Percentiles rank a stretch among this genome's conserved stretches.
Conservation (phyloP, 2,888 invertebrate genomes). For the Eumerus sabulonum region DNA sequence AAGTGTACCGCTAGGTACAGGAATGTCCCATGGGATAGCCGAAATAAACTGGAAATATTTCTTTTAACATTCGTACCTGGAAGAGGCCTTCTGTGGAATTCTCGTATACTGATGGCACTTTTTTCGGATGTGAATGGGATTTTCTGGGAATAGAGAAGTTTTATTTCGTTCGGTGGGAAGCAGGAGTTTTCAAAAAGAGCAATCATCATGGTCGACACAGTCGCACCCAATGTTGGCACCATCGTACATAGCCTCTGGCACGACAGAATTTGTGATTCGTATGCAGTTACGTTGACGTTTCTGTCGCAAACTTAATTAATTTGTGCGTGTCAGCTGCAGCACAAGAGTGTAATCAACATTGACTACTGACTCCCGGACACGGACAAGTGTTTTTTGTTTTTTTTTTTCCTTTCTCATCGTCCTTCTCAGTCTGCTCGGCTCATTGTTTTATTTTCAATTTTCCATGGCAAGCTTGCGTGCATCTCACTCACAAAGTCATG, state of each 20-base stretch:
- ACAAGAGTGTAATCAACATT: conserved; percentile 52
- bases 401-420: conserved; percentile 4
- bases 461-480: conserved; percentile 39
- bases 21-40: conserved; percentile 16
- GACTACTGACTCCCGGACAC: conserved; percentile 10
- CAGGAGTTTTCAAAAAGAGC: too few relatives aligned
- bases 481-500: conserved; percentile 33
- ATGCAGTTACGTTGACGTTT: conserved; percentile 49
- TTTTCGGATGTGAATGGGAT: neutral
- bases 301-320: conserved; percentile 61
- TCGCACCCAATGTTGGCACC: too few relatives aligned
- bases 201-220: too few relatives aligned
- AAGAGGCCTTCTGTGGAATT: too few relatives aligned
- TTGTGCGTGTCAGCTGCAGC: conserved; percentile 60
- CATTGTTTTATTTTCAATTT: too few relatives aligned
- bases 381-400: conserved; percentile 21
- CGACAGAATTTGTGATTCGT: conserved; percentile 36
- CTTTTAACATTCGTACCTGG: too few relatives aligned
- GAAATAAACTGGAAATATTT: neutral
- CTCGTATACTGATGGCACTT: too few relatives aligned
- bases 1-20: conserved; percentile 22
- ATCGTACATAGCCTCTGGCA: conserved; percentile 27
- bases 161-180: too few relatives aligned
- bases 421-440: conserved; percentile 6
- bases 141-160: conserved; percentile 1